Base-by-base conservation (phyloP, 1,140 invertebrate genomes). In the Oscheius sp. region DNA sequence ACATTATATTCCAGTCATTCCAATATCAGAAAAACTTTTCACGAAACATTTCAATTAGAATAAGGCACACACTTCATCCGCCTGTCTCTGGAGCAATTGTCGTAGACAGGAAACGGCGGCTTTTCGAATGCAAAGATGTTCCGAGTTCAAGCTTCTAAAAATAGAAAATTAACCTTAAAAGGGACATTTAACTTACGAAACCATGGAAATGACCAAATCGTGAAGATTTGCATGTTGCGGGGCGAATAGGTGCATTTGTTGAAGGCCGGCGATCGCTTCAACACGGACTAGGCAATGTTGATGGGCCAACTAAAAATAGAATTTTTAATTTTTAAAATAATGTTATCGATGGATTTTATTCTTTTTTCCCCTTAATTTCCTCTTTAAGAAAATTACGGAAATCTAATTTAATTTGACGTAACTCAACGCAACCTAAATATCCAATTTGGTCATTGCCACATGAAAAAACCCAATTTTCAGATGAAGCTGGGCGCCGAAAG, bases 201-300 rank as follows among this genome's bases (percentile, higher is more conserved):
- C 49, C 15, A 55, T 55, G 23, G 15, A 15, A 7, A 55, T 35
- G 73, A 99, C 94, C 2, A 99, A 87, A 3, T 91, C 91, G 70
- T 92, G 91, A 70, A 97, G 87, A 86, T 97, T 95, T 58, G 97
- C 91, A 84, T 95, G 93, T 78, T 91, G 88, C 0, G 94, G 94
- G 73, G 94, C 94, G 87, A 99, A 99, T 84, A 99, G 88, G 87
- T 99, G 96, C 64, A 99, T 87, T 82, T 99, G 94, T 84, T 99
- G 97, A 42, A 98, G 88, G 84, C 95, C 97, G 31, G 91, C 90
- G 13, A 94, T 93, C 7, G 95, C 94, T 86, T 98, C 95, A 0
- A 94, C 92, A 86, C 97, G 92, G 1, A 97, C 93, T 13, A 65
- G 46, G 4, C 61, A 55, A 73, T 78, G 65, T 28, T 28, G 31